phyloP scores from a whole-genome alignment of 2,797 vertebrate species.

The Siniperca scherzeri region DNA sequence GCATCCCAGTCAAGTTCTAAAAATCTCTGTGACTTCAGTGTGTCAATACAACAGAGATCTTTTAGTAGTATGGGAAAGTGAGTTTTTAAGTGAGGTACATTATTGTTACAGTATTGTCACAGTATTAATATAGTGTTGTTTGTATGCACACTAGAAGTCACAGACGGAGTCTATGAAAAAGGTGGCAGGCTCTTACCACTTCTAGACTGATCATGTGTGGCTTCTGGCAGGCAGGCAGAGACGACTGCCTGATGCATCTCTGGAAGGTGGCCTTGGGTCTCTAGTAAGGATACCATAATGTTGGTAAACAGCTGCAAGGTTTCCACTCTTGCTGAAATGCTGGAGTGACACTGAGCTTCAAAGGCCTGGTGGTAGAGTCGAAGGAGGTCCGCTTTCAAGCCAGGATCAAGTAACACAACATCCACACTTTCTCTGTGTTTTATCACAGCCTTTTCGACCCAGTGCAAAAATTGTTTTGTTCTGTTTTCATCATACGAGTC shows the following conservation, averaged over 20 bases:
- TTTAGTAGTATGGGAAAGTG: background rate
- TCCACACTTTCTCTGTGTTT: constrained; percentile 48
- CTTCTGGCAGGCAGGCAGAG: constrained; percentile 62
- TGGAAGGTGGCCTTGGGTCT: constrained; percentile 64
- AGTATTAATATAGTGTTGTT: background rate
- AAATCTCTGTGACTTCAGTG: background rate
- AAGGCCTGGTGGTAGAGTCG: constrained; percentile 85
- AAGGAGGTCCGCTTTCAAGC: constrained; percentile 82
- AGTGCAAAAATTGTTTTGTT: constrained; percentile 78
- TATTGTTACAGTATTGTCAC: background rate
- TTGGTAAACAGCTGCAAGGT: constrained; percentile 81
- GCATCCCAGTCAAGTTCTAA: no score
- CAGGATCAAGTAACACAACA: constrained; percentile 79
- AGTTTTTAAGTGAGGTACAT: background rate
- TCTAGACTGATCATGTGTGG: constrained; percentile 59
- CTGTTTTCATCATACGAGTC: constrained; percentile 62
- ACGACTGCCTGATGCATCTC: constrained; percentile 70
- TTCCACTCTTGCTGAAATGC: constrained; percentile 1
- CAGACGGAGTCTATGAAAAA: background rate
- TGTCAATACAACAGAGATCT: background rate
- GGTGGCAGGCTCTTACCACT: constrained; percentile 82
- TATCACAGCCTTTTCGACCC: constrained; percentile 83
- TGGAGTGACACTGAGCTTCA: constrained; percentile 41
- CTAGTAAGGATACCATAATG: constrained; percentile 88
- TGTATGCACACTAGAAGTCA: background rate